phyloP scores from a whole-genome alignment of 2,888 invertebrate genomes.

The Amphipoea oculea region DNA sequence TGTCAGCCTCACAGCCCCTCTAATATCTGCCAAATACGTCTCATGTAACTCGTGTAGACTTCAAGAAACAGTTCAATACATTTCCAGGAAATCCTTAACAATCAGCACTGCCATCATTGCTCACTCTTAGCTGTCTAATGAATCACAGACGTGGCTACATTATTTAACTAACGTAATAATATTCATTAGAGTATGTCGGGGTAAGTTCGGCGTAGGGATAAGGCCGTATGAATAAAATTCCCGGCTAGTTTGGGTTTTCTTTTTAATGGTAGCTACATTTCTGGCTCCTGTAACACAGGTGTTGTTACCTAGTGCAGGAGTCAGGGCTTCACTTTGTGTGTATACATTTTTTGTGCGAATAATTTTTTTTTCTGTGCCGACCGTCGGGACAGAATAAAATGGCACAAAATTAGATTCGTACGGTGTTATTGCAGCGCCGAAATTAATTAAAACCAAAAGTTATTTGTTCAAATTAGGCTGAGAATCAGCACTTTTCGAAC shows the following conservation, averaged over 20 bases:
- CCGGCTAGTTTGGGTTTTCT: not conserved
- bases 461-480: too few relatives aligned
- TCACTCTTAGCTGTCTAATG: not conserved
- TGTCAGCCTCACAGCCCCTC: not conserved
- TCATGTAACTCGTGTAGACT: not conserved
- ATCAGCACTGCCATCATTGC: not conserved
- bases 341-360: too few relatives aligned
- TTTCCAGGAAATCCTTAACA: not conserved
- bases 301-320: too few relatives aligned
- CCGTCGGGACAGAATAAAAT: not conserved
- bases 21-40: not conserved
- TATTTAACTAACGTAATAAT: not conserved
- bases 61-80: not conserved
- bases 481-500: too few relatives aligned
- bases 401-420: not conserved
- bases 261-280: not conserved
- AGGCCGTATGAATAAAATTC: not conserved
- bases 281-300: too few relatives aligned
- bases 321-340: too few relatives aligned
- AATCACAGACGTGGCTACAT: not conserved
- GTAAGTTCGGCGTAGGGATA: not conserved
- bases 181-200: not conserved
- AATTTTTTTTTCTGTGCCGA: not conserved
- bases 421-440: not conserved
- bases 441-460: not conserved